Conservation (phyloP, 2,797 vertebrate genomes). For the Sebastes diploproa region DNA sequence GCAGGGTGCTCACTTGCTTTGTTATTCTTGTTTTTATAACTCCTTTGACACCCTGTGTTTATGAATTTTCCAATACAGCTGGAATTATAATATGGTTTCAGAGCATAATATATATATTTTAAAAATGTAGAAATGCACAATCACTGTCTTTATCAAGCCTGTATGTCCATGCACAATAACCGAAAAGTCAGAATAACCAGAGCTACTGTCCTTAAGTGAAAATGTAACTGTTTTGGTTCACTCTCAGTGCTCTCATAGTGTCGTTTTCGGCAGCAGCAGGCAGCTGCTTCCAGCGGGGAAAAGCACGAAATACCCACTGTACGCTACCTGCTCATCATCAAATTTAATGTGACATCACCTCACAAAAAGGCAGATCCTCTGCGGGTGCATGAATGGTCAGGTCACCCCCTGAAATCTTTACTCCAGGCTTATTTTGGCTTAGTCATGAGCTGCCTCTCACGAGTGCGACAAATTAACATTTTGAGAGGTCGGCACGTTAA, state of each 20-base stretch:
- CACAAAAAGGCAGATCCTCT: not conserved
- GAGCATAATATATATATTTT: not conserved
- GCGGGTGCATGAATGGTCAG: not conserved
- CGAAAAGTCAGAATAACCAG: not conserved
- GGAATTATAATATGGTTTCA: not conserved
- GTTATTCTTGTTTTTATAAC: not conserved
- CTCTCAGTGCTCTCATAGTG: not conserved
- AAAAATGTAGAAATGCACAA: not conserved
- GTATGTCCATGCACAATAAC: not conserved
- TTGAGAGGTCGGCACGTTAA: conserved; percentile 43
- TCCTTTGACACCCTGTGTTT: not conserved
- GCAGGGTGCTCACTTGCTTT: not conserved
- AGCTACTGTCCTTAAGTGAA: not conserved
- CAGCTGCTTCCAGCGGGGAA: not conserved
- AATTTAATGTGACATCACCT: not conserved
- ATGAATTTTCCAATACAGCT: not conserved
- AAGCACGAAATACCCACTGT: not conserved
- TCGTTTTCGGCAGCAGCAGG: not conserved
- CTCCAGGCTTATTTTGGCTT: conserved; percentile 19
- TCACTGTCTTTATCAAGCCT: not conserved
- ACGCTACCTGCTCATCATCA: not conserved
- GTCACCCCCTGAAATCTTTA: conserved; percentile 9
- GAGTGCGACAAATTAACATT: conserved; percentile 53
- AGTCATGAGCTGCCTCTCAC: conserved; percentile 20
- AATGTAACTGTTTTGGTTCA: not conserved